Percentiles rank a stretch among this genome's conserved stretches.
Evolutionary conservation across 2,113 vertebrate genomes (phyloP).

Genomic region (Herpetotheres cachinnans): DNA sequence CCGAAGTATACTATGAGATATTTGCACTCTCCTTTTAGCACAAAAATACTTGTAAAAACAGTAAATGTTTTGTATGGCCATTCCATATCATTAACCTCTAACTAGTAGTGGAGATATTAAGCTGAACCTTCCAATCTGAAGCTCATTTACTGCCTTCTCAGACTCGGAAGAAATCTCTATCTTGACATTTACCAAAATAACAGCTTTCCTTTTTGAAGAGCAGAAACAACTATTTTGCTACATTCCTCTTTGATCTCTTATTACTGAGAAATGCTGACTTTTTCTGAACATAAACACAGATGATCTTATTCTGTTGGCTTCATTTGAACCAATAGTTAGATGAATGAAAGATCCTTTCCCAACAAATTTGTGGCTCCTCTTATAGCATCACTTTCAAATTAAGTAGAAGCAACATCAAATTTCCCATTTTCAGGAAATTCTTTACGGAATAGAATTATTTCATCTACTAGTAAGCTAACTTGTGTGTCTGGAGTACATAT

Average conservation of each 20-base stretch:
- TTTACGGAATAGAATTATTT: neutral
- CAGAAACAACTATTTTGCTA: neutral
- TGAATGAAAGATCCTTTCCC: neutral
- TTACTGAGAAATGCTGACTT: neutral
- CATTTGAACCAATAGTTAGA: neutral
- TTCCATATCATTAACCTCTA: neutral
- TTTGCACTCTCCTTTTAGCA: neutral
- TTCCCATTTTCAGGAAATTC: neutral
- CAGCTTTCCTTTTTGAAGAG: neutral
- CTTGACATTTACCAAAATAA: neutral
- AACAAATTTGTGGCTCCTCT: neutral
- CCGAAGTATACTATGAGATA: neutral
- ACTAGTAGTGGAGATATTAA: neutral
- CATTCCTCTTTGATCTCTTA: neutral
- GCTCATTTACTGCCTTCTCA: neutral
- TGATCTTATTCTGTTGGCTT: neutral
- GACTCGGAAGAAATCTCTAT: neutral
- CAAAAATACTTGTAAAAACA: neutral
- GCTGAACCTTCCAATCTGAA: neutral
- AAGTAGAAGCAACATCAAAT: neutral
- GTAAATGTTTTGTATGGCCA: neutral
- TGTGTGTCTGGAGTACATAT: neutral
- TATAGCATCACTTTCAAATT: neutral
- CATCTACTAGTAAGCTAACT: neutral
- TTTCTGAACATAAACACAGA: neutral